These are phyloP conservation scores for Zaprionus vittiger DNA, from an alignment of 1,140 invertebrate genomes.

Conservation along the genomic window DNA sequence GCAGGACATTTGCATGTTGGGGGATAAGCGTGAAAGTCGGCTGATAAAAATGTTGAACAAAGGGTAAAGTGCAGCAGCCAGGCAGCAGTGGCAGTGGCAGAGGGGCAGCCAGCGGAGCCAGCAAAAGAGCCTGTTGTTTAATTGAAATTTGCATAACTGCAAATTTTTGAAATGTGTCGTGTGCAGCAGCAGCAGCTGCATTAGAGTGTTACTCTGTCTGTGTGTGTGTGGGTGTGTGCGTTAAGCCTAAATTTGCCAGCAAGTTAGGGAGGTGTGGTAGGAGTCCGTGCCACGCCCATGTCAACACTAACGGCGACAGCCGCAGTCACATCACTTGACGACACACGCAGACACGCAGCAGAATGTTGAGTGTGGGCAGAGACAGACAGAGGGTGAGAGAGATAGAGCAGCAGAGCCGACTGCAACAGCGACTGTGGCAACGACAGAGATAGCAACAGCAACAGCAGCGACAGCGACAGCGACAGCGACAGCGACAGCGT, in stretches of 20 bases:
- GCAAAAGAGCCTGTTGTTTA: constrained; percentile 43
- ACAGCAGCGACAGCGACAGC: neutral
- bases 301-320: constrained; percentile 36
- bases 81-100: neutral
- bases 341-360: constrained; percentile 45
- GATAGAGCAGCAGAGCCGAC: neutral
- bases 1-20: constrained; percentile 53
- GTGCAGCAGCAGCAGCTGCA: constrained; percentile 13
- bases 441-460: neutral
- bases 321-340: constrained; percentile 56
- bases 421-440: neutral
- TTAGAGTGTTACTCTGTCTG: neutral
- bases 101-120: neutral
- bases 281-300: constrained; percentile 31
- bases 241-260: constrained; percentile 42
- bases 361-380: neutral
- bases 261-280: constrained; percentile 2
- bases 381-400: neutral
- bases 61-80: constrained; percentile 2
- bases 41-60: constrained; percentile 59
- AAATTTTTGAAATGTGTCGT: constrained; percentile 45
- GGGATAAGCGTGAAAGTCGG: constrained; percentile 51
- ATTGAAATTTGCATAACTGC: constrained; percentile 70
- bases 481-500: constrained; percentile 24
- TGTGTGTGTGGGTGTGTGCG: constrained; percentile 2